phyloP scores from a whole-genome alignment of 2,888 invertebrate species.

The Torymus auratus region DNA sequence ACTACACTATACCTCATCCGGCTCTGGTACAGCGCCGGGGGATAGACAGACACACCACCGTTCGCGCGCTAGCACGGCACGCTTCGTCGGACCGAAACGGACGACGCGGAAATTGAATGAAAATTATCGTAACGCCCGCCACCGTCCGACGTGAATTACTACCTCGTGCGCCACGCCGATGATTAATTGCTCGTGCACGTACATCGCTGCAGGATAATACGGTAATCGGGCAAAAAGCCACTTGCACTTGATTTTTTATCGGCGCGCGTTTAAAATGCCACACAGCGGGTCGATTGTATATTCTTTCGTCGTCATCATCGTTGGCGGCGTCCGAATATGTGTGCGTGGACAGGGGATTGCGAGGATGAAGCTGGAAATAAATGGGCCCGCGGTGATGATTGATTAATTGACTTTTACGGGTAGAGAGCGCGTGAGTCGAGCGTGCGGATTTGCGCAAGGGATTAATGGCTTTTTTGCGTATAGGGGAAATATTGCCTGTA shows the following conservation, averaged over 20 bases:
- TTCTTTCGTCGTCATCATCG: no score
- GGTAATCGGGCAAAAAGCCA: constrained; percentile 23
- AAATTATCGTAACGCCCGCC: constrained; percentile 39
- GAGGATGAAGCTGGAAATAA: not conserved
- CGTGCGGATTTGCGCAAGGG: no score
- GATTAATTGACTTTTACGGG: constrained; percentile 30
- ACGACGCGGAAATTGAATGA: constrained; percentile 35
- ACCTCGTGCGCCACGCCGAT: not conserved
- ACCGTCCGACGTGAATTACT: constrained; percentile 28
- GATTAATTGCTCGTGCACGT: constrained; percentile 31
- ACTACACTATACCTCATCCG: no score
- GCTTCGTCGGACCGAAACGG: no score
- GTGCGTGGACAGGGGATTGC: not conserved
- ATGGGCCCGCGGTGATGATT: constrained; percentile 21
- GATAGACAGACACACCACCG: no score
- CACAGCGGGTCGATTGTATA: no score
- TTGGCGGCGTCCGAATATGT: no score
- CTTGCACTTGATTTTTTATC: constrained; percentile 14
- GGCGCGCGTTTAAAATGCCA: not conserved
- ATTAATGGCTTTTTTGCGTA: no score
- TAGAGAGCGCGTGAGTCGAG: no score
- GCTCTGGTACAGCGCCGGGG: no score
- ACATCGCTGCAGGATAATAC: not conserved
- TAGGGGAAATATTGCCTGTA: not conserved
- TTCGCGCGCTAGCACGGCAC: no score